Evolutionary conservation across 2,113 vertebrate species (phyloP).

Genomic region (Prunella fulvescens): DNA sequence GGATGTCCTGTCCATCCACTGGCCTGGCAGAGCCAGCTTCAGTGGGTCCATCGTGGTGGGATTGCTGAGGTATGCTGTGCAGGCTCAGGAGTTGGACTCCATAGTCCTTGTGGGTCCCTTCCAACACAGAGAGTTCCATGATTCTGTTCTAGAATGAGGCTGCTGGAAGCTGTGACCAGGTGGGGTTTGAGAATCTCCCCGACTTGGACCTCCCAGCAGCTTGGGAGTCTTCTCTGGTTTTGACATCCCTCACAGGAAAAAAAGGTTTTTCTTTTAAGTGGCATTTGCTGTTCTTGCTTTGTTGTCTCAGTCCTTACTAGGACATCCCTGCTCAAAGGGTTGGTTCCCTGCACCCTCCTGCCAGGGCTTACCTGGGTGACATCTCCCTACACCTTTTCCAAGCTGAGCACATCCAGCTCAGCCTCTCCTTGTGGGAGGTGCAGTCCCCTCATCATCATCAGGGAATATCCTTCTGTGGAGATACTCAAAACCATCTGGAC

Average conservation of each 20-base stretch:
- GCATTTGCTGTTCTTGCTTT: neutral
- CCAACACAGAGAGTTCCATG: neutral
- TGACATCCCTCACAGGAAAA: neutral
- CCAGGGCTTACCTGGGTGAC: neutral
- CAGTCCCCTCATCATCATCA: neutral
- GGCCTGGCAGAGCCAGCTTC: neutral
- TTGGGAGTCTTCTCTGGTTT: neutral
- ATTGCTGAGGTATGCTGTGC: neutral
- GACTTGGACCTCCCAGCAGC: neutral
- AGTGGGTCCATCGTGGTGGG: neutral
- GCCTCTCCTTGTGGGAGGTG: neutral
- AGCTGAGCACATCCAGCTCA: neutral
- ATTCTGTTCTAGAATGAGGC: neutral
- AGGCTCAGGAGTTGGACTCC: neutral
- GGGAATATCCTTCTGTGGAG: neutral
- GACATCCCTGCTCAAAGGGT: neutral
- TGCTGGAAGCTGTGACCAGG: neutral
- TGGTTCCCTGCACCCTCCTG: neutral
- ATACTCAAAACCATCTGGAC: neutral
- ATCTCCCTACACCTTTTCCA: neutral
- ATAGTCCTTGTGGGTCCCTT: neutral
- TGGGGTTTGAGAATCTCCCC: neutral
- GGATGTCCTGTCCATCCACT: neutral
- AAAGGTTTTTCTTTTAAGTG: neutral
- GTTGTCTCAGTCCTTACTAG: neutral